Percentiles rank a stretch among this genome's conserved stretches.
phyloP scores from a whole-genome alignment of 2,113 vertebrate species.

The Pongo pygmaeus region DNA sequence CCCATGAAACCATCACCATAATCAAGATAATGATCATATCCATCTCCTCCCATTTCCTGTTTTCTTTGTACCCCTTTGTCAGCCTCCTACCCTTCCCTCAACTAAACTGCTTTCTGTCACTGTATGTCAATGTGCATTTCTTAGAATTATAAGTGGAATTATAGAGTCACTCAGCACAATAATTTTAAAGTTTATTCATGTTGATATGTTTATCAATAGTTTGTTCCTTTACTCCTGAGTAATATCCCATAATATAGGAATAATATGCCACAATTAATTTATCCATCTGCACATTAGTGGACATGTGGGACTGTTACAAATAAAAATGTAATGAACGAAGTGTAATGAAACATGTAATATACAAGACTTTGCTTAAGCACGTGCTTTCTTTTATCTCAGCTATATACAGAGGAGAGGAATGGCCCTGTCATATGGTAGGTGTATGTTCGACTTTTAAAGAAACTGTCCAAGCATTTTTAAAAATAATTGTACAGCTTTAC shows the following conservation, averaged over 20 bases:
- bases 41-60: neutral
- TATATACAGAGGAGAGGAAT: neutral
- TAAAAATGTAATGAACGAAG: neutral
- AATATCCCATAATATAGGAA: neutral
- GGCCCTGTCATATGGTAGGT: neutral
- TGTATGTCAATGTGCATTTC: neutral
- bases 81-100: neutral
- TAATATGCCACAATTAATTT: neutral
- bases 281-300: neutral
- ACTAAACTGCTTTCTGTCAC: neutral
- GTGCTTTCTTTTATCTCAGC: neutral
- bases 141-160: neutral
- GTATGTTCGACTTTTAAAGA: neutral
- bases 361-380: neutral
- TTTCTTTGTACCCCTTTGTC: neutral
- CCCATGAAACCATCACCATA: neutral
- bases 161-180: neutral
- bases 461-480: neutral
- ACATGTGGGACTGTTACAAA: neutral
- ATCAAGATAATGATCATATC: neutral
- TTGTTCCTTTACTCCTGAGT: neutral
- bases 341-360: too few relatives aligned
- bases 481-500: neutral
- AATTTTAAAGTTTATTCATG: neutral
- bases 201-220: neutral